Evolutionary conservation across 2,888 invertebrate genomes (phyloP).

Genomic region (Polyommatus icarus): DNA sequence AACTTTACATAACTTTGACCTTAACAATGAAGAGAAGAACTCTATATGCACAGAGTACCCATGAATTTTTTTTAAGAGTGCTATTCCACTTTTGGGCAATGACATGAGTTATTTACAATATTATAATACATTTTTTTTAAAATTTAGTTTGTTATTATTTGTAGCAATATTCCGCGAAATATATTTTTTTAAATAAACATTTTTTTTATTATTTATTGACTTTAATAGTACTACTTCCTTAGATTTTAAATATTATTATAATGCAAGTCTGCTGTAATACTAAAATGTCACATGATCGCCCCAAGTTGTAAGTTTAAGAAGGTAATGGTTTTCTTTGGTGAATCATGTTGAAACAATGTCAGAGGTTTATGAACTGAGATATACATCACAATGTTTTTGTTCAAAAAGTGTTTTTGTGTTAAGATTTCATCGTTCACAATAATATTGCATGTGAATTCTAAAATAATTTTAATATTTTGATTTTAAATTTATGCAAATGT

Average conservation of each 20-base stretch:
- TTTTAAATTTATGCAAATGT: not conserved
- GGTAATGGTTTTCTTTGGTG: constrained; percentile 18
- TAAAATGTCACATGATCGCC: not conserved
- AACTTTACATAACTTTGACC: too few species aligned
- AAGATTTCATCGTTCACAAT: not conserved
- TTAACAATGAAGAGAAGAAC: too few species aligned
- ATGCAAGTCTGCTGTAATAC: not conserved
- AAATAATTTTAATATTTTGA: not conserved
- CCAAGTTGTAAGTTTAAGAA: not conserved
- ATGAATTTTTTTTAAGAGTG: too few species aligned
- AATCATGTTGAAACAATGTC: constrained; percentile 18
- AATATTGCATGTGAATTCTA: not conserved
- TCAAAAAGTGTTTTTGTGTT: not conserved
- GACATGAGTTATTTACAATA: too few species aligned
- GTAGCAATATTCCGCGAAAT: too few species aligned
- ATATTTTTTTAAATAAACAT: too few species aligned
- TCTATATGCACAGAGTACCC: too few species aligned
- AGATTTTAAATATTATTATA: not conserved
- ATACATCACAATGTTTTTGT: constrained; percentile 15
- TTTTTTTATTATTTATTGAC: too few species aligned
- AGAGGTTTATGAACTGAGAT: constrained; percentile 18
- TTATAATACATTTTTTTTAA: too few species aligned
- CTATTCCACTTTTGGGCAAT: too few species aligned
- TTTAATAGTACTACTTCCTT: too few species aligned
- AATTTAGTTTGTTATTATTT: too few species aligned